Evolutionary conservation across 2,797 vertebrate genomes (phyloP).

Genomic region (Microcaecilia unicolor): DNA sequence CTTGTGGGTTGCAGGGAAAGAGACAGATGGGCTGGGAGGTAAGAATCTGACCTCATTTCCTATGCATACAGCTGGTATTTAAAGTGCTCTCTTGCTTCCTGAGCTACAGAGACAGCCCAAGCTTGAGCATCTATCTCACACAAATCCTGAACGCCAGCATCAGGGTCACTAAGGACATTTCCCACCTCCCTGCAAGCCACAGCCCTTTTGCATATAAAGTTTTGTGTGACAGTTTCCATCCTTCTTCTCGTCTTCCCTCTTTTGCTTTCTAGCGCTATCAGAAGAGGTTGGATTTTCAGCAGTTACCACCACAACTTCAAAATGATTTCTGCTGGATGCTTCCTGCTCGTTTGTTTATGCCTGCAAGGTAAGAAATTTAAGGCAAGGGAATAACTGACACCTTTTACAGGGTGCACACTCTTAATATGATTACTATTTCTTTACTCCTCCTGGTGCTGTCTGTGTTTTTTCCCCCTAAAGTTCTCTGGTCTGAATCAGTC

Average conservation of each 20-base stretch:
- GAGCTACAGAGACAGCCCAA: background rate
- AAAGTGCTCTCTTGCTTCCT: background rate
- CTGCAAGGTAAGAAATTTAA: slow-evolving; percentile 8
- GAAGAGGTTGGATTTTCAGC: background rate
- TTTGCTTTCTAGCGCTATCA: background rate
- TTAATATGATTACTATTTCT: too few relatives aligned
- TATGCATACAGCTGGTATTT: slow-evolving; percentile 7
- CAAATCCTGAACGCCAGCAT: background rate
- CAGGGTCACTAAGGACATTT: too few relatives aligned
- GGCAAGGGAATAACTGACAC: too few relatives aligned
- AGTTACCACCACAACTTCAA: background rate
- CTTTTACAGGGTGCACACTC: too few relatives aligned
- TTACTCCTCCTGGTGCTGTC: too few relatives aligned
- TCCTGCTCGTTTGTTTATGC: background rate
- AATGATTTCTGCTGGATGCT: background rate
- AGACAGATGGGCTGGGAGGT: too few relatives aligned
- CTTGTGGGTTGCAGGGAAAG: too few relatives aligned
- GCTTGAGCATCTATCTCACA: background rate
- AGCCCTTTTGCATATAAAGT: too few relatives aligned
- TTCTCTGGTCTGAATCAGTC: too few relatives aligned
- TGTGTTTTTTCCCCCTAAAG: too few relatives aligned
- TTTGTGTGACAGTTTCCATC: background rate
- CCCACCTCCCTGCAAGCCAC: background rate
- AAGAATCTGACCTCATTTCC: slow-evolving; percentile 11
- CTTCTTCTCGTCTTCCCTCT: background rate